Evolutionary conservation across 2,113 vertebrate genomes (phyloP).

Genomic region (Takifugu bimaculatus): DNA sequence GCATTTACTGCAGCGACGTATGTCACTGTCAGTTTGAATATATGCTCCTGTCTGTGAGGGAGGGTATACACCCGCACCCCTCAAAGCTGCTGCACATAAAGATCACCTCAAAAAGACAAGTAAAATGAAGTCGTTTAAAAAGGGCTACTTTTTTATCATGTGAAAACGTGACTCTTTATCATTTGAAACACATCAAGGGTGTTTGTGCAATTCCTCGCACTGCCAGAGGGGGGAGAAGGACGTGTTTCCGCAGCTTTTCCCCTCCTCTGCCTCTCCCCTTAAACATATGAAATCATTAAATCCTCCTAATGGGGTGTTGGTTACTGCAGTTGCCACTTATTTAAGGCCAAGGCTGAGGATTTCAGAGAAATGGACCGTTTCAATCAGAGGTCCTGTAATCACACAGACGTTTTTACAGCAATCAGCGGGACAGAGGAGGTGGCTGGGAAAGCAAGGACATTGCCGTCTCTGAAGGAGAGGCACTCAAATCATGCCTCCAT

Average conservation of each 20-base stretch:
- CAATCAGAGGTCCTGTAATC: conserved; percentile 55
- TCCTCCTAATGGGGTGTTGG: conserved; percentile 14
- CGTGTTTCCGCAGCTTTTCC: background rate
- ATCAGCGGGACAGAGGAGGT: conserved; percentile 44
- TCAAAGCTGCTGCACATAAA: background rate
- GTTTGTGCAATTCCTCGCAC: background rate
- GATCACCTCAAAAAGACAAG: background rate
- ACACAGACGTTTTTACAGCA: conserved; percentile 46
- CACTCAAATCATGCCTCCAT: conserved; percentile 61
- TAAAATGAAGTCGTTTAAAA: background rate
- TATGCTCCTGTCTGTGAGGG: no score
- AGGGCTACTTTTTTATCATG: background rate
- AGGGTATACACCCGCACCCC: no score
- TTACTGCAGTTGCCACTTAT: conserved; percentile 18
- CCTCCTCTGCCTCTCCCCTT: background rate
- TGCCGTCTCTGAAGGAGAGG: conserved; percentile 49
- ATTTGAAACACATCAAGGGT: background rate
- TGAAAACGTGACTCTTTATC: no score
- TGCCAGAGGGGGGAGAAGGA: conserved; percentile 1
- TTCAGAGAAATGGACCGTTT: conserved; percentile 24
- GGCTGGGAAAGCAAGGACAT: conserved; percentile 25
- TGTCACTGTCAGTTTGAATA: background rate
- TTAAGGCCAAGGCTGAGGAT: conserved; percentile 41
- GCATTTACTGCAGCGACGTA: background rate
- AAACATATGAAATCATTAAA: conserved; percentile 23